Evolutionary conservation across 2,888 invertebrate genomes (phyloP).

Genomic region (Hemaris fuciformis): DNA sequence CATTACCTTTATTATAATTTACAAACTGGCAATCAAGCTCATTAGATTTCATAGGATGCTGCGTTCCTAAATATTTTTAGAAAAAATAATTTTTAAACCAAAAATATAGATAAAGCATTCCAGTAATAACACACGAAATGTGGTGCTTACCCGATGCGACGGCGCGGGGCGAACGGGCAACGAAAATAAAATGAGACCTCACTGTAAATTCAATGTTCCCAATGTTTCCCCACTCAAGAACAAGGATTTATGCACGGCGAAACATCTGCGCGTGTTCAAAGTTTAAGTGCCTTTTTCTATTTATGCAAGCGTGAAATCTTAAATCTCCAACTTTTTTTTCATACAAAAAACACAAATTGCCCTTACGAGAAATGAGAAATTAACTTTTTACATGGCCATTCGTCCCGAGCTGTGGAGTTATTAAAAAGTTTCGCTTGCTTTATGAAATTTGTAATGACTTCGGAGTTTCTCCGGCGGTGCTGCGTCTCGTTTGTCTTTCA

Average conservation of each 20-base stretch:
- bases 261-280: conserved; percentile 15
- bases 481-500: conserved; percentile 34
- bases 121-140: neutral
- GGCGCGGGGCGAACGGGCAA: neutral
- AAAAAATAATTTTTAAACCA: neutral
- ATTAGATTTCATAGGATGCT: neutral
- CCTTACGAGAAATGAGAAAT: conserved; percentile 42
- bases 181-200: neutral
- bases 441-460: conserved; percentile 45
- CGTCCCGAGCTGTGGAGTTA: conserved; percentile 38
- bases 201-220: neutral
- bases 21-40: no score
- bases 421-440: conserved; percentile 45
- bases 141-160: neutral
- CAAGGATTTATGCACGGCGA: conserved; percentile 5
- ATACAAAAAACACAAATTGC: conserved; percentile 36
- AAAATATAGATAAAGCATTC: neutral
- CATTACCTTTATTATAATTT: no score
- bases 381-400: conserved; percentile 49
- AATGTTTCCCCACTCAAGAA: conserved; percentile 5
- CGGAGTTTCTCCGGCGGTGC: conserved; percentile 34
- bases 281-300: conserved; percentile 19
- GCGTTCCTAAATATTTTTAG: neutral
- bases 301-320: conserved; percentile 28
- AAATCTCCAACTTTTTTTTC: conserved; percentile 27